phyloP scores from a whole-genome alignment of 2,113 vertebrate species.

The Alethe diademata region DNA sequence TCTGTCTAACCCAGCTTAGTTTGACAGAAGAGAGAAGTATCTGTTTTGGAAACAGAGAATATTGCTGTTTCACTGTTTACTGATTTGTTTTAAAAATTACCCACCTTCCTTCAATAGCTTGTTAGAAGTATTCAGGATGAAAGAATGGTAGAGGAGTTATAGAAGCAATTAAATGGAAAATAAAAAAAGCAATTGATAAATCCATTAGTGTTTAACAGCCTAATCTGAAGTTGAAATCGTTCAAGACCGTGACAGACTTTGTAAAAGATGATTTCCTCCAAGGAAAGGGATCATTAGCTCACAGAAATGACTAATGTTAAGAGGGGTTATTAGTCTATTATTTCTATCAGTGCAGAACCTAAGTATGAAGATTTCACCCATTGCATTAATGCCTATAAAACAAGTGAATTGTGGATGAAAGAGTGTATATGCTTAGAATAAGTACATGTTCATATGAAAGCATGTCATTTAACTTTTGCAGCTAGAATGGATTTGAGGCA shows the following conservation, averaged over 20 bases:
- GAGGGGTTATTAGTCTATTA: background rate
- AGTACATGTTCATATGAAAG: background rate
- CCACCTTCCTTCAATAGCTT: background rate
- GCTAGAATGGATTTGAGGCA: background rate
- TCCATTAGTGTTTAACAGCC: background rate
- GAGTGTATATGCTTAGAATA: background rate
- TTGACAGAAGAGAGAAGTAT: background rate
- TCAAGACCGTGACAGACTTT: background rate
- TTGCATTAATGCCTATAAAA: background rate
- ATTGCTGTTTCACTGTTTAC: background rate
- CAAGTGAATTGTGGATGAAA: background rate
- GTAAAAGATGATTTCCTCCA: conserved; percentile 33
- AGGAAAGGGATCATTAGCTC: conserved; percentile 28
- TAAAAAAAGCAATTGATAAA: background rate
- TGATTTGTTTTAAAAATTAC: background rate
- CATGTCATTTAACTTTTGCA: background rate
- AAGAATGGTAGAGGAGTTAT: background rate
- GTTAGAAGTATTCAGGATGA: background rate
- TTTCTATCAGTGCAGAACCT: background rate
- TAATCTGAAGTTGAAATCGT: background rate
- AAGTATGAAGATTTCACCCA: background rate
- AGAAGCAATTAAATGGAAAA: background rate
- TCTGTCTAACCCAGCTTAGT: background rate
- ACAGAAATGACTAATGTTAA: background rate
- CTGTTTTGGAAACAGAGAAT: background rate